A percentile compares a stretch with the other conserved stretches of the same genome.
phyloP scores from a whole-genome alignment of 2,888 invertebrate genomes.

The Trichopoda pennipes region DNA sequence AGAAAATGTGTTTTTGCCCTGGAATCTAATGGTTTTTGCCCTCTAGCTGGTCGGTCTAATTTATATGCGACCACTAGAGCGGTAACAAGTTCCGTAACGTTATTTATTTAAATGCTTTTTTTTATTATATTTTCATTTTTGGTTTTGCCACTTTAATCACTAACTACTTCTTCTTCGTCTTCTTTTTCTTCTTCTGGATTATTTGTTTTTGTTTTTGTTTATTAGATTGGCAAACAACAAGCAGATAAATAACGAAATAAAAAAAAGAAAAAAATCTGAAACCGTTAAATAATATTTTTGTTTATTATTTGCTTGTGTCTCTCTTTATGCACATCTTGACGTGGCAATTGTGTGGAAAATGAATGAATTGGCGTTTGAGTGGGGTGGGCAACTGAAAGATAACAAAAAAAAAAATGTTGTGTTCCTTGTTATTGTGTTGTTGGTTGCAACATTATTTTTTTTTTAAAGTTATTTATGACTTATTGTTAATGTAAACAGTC shows the following conservation, averaged over 20 bases:
- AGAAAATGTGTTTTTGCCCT: not conserved
- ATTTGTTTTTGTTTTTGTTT: constrained; percentile 35
- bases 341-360: constrained; percentile 60
- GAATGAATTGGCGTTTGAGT: constrained; percentile 42
- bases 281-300: constrained; percentile 55
- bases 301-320: constrained; percentile 7
- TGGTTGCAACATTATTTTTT: constrained; percentile 48
- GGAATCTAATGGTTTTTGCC: not conserved
- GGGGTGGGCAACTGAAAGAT: constrained; percentile 17
- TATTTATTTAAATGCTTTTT: constrained; percentile 41
- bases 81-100: constrained; percentile 63
- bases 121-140: not conserved
- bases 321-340: constrained; percentile 18
- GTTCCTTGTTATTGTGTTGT: constrained; percentile 45
- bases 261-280: constrained; percentile 14
- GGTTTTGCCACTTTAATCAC: not conserved
- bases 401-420: not conserved
- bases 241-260: not conserved
- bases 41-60: constrained; percentile 2
- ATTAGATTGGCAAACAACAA: constrained; percentile 34
- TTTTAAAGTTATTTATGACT: constrained; percentile 51
- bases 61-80: constrained; percentile 64
- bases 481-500: constrained; percentile 41
- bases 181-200: too few relatives aligned
- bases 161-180: constrained; percentile 12